Conservation (phyloP, 2,113 vertebrate species). For the Cephalopterus ornatus region DNA sequence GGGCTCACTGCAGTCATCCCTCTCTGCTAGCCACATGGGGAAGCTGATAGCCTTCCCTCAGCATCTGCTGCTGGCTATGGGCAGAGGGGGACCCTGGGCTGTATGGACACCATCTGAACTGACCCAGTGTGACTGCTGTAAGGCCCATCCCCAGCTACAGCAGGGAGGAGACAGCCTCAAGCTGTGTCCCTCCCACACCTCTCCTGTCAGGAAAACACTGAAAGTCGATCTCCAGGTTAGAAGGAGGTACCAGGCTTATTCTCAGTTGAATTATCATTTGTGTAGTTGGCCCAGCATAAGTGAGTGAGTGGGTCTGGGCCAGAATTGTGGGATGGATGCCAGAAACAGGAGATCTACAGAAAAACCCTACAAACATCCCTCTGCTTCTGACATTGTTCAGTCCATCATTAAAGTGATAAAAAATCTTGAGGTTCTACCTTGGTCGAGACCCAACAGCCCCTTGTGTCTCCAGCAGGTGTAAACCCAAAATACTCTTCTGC, state of each 20-base stretch:
- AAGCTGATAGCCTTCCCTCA: accelerated
- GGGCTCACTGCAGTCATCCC: accelerated
- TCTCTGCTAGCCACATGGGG: accelerated
- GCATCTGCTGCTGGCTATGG: accelerated
- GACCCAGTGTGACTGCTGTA: accelerated
- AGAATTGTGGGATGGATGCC: background rate
- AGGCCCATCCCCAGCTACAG: background rate
- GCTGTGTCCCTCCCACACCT: accelerated
- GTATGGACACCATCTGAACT: background rate
- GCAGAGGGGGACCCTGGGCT: background rate
- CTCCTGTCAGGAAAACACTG: background rate
- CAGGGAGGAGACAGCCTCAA: background rate
- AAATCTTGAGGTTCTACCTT: background rate
- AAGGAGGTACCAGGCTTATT: background rate
- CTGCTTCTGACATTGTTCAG: background rate
- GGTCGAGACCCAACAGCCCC: background rate
- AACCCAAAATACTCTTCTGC: background rate
- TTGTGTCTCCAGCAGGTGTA: background rate
- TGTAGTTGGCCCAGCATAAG: accelerated
- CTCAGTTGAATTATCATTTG: background rate
- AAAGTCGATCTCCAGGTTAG: background rate
- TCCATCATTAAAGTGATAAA: background rate
- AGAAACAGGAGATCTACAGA: background rate
- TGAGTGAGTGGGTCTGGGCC: background rate
- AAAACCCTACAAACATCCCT: background rate